Evolutionary conservation across 2,797 vertebrate genomes (phyloP).

Genomic region (Lacerta viridis): DNA sequence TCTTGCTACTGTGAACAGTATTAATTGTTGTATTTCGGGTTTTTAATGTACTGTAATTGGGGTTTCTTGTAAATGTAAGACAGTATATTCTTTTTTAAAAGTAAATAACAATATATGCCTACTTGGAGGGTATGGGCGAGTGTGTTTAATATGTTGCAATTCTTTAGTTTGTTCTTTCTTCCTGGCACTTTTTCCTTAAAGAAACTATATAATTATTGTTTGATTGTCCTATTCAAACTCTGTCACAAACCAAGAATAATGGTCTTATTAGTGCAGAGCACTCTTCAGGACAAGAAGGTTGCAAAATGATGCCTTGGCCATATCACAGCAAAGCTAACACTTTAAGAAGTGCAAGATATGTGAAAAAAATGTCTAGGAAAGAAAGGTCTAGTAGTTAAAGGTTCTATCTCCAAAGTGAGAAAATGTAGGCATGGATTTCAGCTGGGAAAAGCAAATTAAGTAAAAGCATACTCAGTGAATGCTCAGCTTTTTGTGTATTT

Average conservation of each 20-base stretch:
- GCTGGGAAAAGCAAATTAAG: slow-evolving; percentile 9
- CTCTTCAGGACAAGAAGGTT: slow-evolving; percentile 37
- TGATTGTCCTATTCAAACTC: background rate
- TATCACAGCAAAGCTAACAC: slow-evolving; percentile 17
- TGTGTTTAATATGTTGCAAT: background rate
- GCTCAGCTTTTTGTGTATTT: background rate
- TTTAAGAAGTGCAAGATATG: slow-evolving; percentile 15
- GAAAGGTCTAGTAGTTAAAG: slow-evolving; percentile 1
- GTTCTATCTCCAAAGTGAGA: slow-evolving; percentile 26
- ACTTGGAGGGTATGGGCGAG: background rate
- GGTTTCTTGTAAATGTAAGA: no score
- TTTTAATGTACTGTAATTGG: no score
- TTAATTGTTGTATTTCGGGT: no score
- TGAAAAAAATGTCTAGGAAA: background rate
- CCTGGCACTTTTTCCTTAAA: slow-evolving; percentile 32
- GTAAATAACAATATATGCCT: background rate
- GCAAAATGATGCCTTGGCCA: background rate
- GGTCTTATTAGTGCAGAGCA: slow-evolving; percentile 13
- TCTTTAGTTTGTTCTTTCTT: background rate
- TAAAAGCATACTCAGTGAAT: slow-evolving; percentile 5
- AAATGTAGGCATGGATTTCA: slow-evolving; percentile 2
- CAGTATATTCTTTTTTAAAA: no score
- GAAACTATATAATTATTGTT: slow-evolving; percentile 39
- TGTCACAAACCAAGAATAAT: background rate
- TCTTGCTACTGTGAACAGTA: no score